Evolutionary conservation across 1,140 invertebrate species (phyloP).

Genomic region (Drosophila paulistorum): DNA sequence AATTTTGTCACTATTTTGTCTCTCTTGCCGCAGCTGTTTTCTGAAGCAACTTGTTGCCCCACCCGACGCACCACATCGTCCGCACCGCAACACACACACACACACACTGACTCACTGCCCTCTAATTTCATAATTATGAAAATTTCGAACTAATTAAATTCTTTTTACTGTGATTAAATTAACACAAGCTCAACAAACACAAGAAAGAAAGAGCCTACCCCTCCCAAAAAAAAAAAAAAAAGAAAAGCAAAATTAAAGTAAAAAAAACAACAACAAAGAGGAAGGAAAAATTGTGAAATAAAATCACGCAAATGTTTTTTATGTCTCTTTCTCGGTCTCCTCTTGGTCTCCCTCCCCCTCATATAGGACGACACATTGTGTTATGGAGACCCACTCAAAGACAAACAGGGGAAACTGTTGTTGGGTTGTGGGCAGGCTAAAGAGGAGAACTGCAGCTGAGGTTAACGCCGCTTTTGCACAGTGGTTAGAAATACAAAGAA

Average conservation of each 20-base stretch:
- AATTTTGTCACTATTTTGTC: slow-evolving; percentile 8
- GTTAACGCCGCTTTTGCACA: slow-evolving; percentile 14
- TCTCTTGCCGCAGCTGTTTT: background rate
- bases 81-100: background rate
- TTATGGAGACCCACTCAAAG: slow-evolving; percentile 20
- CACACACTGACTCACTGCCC: background rate
- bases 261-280: background rate
- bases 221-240: slow-evolving; percentile 26
- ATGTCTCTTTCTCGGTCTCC: slow-evolving; percentile 34
- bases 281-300: slow-evolving; percentile 57
- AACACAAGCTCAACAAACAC: slow-evolving; percentile 48
- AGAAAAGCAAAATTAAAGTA: slow-evolving; percentile 17
- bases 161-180: slow-evolving; percentile 71
- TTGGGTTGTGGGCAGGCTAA: too few species aligned
- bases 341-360: background rate
- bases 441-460: slow-evolving; percentile 8
- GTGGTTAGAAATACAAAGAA: background rate
- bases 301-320: slow-evolving; percentile 74
- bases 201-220: slow-evolving; percentile 1
- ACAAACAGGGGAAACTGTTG: background rate
- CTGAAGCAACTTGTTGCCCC: background rate
- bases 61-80: background rate
- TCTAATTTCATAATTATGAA: slow-evolving; percentile 15
- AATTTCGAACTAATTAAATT: slow-evolving; percentile 64
- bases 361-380: slow-evolving; percentile 21